Percentiles rank a stretch among this genome's conserved stretches.
Conservation (phyloP, 2,888 invertebrate genomes). For the Erebia ligea region DNA sequence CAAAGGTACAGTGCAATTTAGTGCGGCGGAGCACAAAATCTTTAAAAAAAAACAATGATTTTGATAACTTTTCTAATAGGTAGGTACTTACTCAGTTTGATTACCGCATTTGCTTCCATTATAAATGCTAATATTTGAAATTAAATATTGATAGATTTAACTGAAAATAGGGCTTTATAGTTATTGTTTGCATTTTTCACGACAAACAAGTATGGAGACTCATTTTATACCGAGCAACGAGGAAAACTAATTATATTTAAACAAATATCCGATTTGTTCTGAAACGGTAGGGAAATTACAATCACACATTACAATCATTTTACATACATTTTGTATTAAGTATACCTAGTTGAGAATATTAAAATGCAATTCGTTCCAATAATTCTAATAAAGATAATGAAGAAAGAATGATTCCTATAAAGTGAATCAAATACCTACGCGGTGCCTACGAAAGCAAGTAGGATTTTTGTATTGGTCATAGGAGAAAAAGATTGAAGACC, state of each 20-base stretch:
- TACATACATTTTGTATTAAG: not conserved
- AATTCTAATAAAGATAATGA: too few relatives aligned
- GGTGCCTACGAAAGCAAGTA: too few relatives aligned
- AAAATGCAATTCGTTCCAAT: too few relatives aligned
- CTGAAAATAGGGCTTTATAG: not conserved
- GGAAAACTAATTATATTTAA: not conserved
- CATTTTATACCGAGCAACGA: not conserved
- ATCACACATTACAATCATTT: conserved; percentile 1
- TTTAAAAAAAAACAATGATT: too few relatives aligned
- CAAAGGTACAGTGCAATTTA: too few relatives aligned
- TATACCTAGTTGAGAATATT: too few relatives aligned
- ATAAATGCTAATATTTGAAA: not conserved
- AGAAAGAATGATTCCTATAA: too few relatives aligned
- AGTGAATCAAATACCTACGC: too few relatives aligned
- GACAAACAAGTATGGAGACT: not conserved
- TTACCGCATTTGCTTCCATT: conserved; percentile 1
- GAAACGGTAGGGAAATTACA: not conserved
- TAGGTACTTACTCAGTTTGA: conserved; percentile 14
- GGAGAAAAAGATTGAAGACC: too few relatives aligned
- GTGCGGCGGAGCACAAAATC: too few relatives aligned
- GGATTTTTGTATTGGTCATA: too few relatives aligned
- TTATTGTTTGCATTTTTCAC: conserved; percentile 1
- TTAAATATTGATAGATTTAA: not conserved
- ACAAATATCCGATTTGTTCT: conserved; percentile 7
- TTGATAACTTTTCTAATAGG: too few relatives aligned